phyloP scores from a whole-genome alignment of 1,140 invertebrate genomes.

The Helicoverpa armigera region DNA sequence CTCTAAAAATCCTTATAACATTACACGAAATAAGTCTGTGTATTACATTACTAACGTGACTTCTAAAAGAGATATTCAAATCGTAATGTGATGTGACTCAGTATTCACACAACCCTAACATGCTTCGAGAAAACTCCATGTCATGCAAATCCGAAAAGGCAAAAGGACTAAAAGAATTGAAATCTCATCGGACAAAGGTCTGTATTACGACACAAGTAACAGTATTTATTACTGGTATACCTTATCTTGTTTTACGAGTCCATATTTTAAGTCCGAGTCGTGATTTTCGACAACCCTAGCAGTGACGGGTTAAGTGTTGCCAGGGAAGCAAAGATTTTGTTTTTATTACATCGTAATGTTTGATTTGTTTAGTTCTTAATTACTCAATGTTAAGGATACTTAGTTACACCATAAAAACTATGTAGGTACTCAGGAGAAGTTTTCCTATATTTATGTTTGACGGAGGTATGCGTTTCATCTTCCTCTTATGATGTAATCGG shows the following conservation, averaged over 20 bases:
- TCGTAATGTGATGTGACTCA: background rate
- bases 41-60: no score
- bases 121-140: background rate
- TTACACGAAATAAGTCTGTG: no score
- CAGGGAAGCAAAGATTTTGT: constrained; percentile 5
- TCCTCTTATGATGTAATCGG: constrained; percentile 13
- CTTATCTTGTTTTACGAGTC: constrained; percentile 64
- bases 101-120: background rate
- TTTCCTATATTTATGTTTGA: no score
- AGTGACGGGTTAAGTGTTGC: constrained; percentile 27
- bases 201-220: constrained; percentile 60
- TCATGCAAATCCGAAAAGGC: constrained; percentile 62
- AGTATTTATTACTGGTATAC: constrained; percentile 66
- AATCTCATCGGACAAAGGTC: constrained; percentile 71
- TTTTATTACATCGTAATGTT: constrained; percentile 23
- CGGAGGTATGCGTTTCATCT: background rate
- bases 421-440: no score
- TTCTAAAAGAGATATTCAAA: no score
- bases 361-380: constrained; percentile 3
- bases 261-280: constrained; percentile 57
- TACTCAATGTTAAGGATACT: no score
- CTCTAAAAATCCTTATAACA: no score
- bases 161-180: constrained; percentile 74
- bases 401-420: no score
- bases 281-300: constrained; percentile 37